Evolutionary conservation across 2,113 vertebrate genomes (phyloP).

Genomic region (Malurus elegans): DNA sequence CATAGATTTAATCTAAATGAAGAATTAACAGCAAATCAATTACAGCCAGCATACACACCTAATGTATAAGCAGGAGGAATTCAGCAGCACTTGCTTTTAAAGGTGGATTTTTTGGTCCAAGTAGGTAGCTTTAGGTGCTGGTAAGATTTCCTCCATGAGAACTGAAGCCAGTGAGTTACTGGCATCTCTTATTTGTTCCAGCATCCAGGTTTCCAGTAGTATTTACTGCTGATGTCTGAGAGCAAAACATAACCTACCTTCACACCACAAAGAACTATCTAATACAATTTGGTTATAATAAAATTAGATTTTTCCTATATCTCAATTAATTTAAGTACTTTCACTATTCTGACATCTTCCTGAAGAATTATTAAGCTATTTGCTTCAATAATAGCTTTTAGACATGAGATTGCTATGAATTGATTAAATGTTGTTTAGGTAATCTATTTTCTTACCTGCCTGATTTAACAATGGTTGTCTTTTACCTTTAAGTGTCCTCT

Average conservation of each 20-base stretch:
- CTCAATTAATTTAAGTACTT: background rate
- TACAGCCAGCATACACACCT: background rate
- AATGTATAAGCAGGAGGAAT: background rate
- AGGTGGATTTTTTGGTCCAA: background rate
- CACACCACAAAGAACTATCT: background rate
- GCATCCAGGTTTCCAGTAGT: background rate
- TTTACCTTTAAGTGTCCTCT: background rate
- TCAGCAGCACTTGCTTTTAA: background rate
- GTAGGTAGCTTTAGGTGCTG: background rate
- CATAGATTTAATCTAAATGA: background rate
- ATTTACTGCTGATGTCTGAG: background rate
- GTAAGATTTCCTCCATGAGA: background rate
- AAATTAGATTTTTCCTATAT: background rate
- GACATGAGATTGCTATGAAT: background rate
- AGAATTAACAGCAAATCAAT: background rate
- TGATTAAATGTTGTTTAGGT: background rate
- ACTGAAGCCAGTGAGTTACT: background rate
- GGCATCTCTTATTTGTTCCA: background rate
- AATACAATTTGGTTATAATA: background rate
- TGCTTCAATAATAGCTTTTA: background rate
- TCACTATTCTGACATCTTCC: background rate
- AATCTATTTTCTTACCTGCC: background rate
- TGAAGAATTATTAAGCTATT: background rate
- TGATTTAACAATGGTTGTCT: background rate
- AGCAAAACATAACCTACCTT: background rate